Base-by-base conservation (phyloP, 1,140 invertebrate species). In the Belonocnema kinseyi region DNA sequence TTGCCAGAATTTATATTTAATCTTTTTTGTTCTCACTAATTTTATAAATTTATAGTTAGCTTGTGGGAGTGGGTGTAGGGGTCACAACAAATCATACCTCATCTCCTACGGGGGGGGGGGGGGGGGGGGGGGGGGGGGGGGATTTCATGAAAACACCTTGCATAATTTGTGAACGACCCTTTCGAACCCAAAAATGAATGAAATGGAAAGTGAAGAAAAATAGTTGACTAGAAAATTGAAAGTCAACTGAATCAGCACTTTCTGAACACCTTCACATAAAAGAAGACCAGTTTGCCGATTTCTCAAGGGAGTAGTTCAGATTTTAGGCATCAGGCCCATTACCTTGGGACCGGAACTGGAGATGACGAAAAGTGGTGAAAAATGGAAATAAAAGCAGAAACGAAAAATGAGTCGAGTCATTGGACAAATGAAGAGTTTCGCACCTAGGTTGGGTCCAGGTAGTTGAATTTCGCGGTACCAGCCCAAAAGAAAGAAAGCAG, bases 341-440 rank as follows among this genome's bases (percentile, higher is more conserved):
- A 46, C 40, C 40, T 46, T 11, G 8, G 40, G 40, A 46, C 61
- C 61, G 61, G 26, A 66, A 66, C 61, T 66, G 8, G 6, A 40
- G 26, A 40, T 40, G 33, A 16, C 40, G 61, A 66, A 66, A 76
- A 73, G 73, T 50, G 16, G 46, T 58, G 19, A 16, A 58, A 61
- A 54, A 54, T 58, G 19, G 16, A 50, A 61, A 54, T 40, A 53
- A 71, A 71, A 70, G 73, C 52, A 53, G 74, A 61, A 75, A 76
- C 16, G 79, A 79, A 75, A 75, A 58, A 72, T 21, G 52, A 40
- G n/a, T 58, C 61, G 33, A 78, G 79, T 82, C 78, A 77, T 77
- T 79, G 58, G 74, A 75, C 50, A 54, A 50, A 52, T n/a, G 66
- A 73, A 13, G 50, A 40, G 61, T 73, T 74, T 77, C 53, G 40